These are phyloP conservation scores for Drosophila cracens DNA, from an alignment of 2,888 invertebrate genomes.

Conservation along the genomic window DNA sequence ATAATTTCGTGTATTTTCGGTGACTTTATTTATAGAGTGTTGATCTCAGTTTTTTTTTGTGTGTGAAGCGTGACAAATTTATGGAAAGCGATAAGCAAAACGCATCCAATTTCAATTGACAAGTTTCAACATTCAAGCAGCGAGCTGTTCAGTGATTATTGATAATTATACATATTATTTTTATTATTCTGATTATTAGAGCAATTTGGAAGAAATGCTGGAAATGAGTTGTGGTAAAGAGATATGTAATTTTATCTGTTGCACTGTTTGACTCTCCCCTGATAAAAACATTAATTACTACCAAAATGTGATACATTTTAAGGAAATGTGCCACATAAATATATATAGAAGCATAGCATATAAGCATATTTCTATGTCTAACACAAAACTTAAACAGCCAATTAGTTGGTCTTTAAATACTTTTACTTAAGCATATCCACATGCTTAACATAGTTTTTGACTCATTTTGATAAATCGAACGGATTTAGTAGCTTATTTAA, in stretches of 20 bases:
- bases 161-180: conserved; percentile 10
- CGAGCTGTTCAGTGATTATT: conserved; percentile 14
- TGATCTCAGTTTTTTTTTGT: conserved; percentile 7
- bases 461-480: neutral
- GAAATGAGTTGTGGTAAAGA: neutral
- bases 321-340: neutral
- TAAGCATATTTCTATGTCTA: neutral
- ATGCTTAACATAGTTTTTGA: neutral
- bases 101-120: conserved; percentile 36
- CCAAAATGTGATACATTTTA: neutral
- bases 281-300: conserved; percentile 11
- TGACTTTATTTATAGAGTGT: conserved; percentile 35
- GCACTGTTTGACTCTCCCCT: conserved; percentile 2
- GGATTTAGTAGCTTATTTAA: neutral
- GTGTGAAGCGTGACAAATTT: conserved; percentile 61
- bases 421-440: neutral
- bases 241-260: conserved; percentile 1
- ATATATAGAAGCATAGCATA: no score
- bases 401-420: neutral
- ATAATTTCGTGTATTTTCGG: conserved; percentile 37
- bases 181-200: neutral
- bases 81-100: conserved; percentile 58
- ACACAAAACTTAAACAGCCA: neutral
- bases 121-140: conserved; percentile 46
- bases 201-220: neutral